phyloP scores from a whole-genome alignment of 2,888 invertebrate species.

The Plagiodera versicolora region DNA sequence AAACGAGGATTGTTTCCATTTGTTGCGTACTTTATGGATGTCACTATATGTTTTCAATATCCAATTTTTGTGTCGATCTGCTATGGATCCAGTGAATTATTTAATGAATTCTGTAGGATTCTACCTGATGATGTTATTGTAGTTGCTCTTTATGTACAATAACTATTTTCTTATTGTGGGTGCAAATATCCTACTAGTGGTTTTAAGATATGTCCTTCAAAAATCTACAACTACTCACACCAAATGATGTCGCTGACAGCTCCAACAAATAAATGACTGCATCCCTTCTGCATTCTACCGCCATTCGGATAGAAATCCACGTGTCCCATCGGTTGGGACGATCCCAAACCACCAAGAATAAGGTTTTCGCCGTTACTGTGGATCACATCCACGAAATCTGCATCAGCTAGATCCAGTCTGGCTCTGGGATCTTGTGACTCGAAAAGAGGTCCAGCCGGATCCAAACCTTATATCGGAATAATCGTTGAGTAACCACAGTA shows the following conservation, averaged over 20 bases:
- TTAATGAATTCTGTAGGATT: too few species aligned
- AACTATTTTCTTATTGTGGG: too few species aligned
- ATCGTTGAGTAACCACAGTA: too few species aligned
- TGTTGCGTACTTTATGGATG: too few species aligned
- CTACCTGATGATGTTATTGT: too few species aligned
- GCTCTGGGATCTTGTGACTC: slow-evolving; percentile 87
- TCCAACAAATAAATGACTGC: slow-evolving; percentile 88
- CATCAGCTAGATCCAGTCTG: slow-evolving; percentile 81
- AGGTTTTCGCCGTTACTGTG: slow-evolving; percentile 92
- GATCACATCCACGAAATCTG: slow-evolving; percentile 88
- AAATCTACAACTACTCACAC: slow-evolving; percentile 61
- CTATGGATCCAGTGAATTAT: too few species aligned
- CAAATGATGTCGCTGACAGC: slow-evolving; percentile 88
- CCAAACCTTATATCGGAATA: slow-evolving; percentile 64
- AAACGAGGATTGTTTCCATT: too few species aligned
- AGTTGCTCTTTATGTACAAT: too few species aligned
- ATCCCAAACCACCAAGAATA: slow-evolving; percentile 80
- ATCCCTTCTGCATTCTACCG: slow-evolving; percentile 88
- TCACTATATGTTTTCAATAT: too few species aligned
- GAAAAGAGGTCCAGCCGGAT: slow-evolving; percentile 90
- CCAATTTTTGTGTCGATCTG: too few species aligned
- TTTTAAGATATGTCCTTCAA: too few species aligned
- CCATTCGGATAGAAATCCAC: slow-evolving; percentile 93
- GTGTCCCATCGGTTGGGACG: slow-evolving; percentile 90
- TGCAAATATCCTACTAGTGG: too few species aligned